Conservation (phyloP, 2,888 invertebrate species). For the Tyria jacobaeae region DNA sequence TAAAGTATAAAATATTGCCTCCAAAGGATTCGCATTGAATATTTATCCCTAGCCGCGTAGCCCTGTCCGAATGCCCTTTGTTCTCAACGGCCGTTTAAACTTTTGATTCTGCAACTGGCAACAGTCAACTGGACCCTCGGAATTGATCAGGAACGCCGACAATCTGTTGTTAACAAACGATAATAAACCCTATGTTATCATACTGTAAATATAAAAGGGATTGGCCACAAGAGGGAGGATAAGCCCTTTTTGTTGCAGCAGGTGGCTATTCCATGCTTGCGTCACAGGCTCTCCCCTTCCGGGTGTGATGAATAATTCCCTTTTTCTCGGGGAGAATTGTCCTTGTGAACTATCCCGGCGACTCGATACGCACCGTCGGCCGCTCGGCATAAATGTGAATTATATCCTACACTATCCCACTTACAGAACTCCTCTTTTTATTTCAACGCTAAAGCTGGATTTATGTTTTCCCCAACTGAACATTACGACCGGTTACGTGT, state of each 20-base stretch:
- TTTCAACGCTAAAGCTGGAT: slow-evolving; percentile 78
- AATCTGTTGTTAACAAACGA: slow-evolving; percentile 21
- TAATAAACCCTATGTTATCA: slow-evolving; percentile 47
- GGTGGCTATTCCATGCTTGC: slow-evolving; percentile 84
- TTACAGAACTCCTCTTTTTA: slow-evolving; percentile 80
- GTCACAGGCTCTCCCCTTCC: slow-evolving; percentile 86
- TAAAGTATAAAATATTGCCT: slow-evolving; percentile 84
- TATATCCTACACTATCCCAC: slow-evolving; percentile 82
- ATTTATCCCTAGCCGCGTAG: slow-evolving; percentile 79
- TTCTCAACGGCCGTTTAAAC: slow-evolving; percentile 85
- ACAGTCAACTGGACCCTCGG: slow-evolving; percentile 84
- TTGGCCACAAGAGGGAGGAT: slow-evolving; percentile 45
- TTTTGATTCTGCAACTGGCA: slow-evolving; percentile 86
- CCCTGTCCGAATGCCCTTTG: slow-evolving; percentile 82
- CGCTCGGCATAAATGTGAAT: slow-evolving; percentile 84
- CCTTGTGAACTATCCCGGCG: slow-evolving; percentile 82
- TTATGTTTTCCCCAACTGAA: slow-evolving; percentile 74
- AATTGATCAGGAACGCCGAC: slow-evolving; percentile 67
- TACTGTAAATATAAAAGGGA: slow-evolving; percentile 40
- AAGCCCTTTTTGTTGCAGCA: slow-evolving; percentile 59
- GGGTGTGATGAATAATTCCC: slow-evolving; percentile 87
- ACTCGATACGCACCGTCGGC: slow-evolving; percentile 83
- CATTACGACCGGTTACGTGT: slow-evolving; percentile 67
- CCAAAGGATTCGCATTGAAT: slow-evolving; percentile 86
- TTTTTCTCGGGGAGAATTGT: slow-evolving; percentile 84